These are phyloP conservation scores for Helogale parvula DNA, from an alignment of 2,113 vertebrate genomes.

Conservation along the genomic window DNA sequence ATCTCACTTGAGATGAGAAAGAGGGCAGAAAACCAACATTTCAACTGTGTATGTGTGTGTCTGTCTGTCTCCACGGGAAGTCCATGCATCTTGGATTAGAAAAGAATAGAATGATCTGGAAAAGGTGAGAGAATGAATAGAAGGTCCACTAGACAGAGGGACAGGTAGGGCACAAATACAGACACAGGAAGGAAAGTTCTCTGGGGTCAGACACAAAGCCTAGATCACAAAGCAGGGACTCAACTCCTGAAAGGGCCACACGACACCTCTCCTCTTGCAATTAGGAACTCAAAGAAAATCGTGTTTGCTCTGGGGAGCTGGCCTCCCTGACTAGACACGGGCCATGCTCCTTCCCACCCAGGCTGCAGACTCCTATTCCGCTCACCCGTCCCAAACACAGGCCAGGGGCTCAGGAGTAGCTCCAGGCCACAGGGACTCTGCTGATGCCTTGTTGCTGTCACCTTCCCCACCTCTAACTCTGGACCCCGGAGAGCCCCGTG, in stretches of 20 bases:
- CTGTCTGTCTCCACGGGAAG: background rate
- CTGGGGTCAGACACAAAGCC: background rate
- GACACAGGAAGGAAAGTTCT: background rate
- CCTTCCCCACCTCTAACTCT: background rate
- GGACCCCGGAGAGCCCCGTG: background rate
- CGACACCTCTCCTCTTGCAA: background rate
- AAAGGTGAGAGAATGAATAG: background rate
- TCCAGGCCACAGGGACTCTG: background rate
- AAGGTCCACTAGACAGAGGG: background rate
- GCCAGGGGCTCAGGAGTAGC: background rate
- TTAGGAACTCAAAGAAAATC: background rate
- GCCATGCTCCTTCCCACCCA: background rate
- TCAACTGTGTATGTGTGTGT: background rate
- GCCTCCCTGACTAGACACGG: background rate
- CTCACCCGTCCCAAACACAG: background rate
- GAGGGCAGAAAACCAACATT: background rate
- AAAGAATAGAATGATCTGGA: background rate
- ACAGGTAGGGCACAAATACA: background rate
- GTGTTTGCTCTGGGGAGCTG: background rate
- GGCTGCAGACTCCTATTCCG: background rate
- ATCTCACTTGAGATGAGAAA: background rate
- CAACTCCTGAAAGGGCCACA: background rate
- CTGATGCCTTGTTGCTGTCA: background rate
- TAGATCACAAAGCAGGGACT: background rate
- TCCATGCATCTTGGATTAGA: background rate